A percentile compares a stretch with the other conserved stretches of the same genome.
These are phyloP conservation scores for Hyperoplus immaculatus DNA, from an alignment of 2,797 vertebrate genomes.

Conservation along the genomic window DNA sequence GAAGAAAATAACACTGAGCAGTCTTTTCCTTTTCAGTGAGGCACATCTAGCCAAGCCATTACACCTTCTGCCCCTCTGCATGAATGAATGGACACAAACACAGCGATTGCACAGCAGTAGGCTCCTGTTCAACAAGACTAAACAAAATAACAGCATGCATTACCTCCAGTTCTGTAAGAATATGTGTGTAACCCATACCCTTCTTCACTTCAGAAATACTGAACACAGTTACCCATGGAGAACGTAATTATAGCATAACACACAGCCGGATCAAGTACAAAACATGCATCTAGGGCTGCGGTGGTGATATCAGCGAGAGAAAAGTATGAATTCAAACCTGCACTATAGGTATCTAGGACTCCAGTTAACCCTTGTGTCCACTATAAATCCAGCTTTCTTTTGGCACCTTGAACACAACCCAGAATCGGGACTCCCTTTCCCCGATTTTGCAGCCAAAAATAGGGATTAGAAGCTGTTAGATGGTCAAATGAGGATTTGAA, in stretches of 20 bases:
- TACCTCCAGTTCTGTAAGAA: no score
- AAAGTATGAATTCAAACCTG: not conserved
- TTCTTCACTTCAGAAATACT: not conserved
- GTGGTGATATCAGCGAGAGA: not conserved
- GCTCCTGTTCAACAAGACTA: not conserved
- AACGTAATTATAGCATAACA: not conserved
- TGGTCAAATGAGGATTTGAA: not conserved
- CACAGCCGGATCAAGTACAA: no score
- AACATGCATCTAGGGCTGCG: not conserved
- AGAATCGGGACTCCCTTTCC: not conserved
- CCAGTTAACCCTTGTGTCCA: not conserved
- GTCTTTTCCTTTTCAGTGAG: no score
- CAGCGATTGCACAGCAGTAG: not conserved
- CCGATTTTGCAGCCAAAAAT: not conserved
- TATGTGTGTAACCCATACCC: no score
- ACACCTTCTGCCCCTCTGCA: not conserved
- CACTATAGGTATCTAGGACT: not conserved
- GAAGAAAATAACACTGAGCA: not conserved
- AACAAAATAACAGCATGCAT: not conserved
- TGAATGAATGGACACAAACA: not conserved
- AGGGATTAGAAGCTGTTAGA: not conserved
- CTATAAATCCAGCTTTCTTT: not conserved
- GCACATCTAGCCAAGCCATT: not conserved
- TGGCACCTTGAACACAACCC: not conserved
- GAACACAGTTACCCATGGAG: no score